phyloP scores from a whole-genome alignment of 1,140 invertebrate species.

The Zaprionus davidi region DNA sequence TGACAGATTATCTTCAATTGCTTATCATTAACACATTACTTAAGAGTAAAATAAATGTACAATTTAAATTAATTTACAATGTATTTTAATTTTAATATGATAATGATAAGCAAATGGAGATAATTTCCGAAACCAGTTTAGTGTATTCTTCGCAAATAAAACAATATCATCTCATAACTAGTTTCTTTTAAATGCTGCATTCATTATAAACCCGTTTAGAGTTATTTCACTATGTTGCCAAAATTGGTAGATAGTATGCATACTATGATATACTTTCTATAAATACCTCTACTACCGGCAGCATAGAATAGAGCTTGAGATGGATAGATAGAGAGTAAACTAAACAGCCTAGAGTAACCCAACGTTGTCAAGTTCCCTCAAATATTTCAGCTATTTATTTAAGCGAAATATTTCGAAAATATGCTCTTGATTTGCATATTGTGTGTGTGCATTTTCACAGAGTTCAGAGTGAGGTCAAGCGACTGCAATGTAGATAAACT shows the following conservation, averaged over 20 bases:
- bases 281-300: not conserved
- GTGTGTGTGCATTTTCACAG: not conserved
- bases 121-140: not conserved
- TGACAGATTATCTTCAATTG: not conserved
- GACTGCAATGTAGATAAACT: not conserved
- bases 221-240: not conserved
- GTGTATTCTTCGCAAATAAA: not conserved
- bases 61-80: no score
- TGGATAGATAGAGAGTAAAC: not conserved
- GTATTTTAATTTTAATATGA: no score
- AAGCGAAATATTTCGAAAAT: not conserved
- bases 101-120: not conserved
- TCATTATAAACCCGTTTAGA: slow-evolving; percentile 1
- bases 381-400: not conserved
- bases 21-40: not conserved
- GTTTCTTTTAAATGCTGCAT: not conserved
- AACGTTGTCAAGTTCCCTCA: not conserved
- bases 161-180: not conserved
- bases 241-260: not conserved
- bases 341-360: not conserved
- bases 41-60: no score
- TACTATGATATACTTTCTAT: not conserved
- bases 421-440: slow-evolving; percentile 3
- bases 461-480: slow-evolving; percentile 4
- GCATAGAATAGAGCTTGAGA: not conserved